Evolutionary conservation across 2,797 vertebrate species (phyloP).

Genomic region (Dipus sagitta): DNA sequence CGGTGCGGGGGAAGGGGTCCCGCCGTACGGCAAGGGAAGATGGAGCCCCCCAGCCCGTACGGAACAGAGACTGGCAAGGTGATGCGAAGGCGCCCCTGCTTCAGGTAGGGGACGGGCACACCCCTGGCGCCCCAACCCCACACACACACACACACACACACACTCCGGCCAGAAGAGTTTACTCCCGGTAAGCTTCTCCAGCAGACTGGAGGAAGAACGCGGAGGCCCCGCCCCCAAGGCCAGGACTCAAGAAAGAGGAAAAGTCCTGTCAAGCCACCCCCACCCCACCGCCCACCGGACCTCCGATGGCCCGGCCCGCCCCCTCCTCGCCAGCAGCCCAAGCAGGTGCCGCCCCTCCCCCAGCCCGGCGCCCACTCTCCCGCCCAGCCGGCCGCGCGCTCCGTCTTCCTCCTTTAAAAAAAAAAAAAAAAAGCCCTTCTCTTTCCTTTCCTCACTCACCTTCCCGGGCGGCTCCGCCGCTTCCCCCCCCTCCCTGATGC

Average conservation of each 20-base stretch:
- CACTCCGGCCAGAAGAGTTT: constrained; percentile 69
- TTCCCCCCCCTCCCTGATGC: constrained; percentile 56
- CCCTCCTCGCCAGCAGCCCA: constrained; percentile 80
- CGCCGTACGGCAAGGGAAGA: constrained; percentile 37
- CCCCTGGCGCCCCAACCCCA: neutral
- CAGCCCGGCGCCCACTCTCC: constrained; percentile 81
- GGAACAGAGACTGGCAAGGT: neutral
- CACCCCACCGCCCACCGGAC: constrained; percentile 30
- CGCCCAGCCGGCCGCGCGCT: constrained; percentile 72
- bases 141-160: too few species aligned
- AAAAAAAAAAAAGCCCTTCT: neutral
- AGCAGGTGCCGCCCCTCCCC: constrained; percentile 85
- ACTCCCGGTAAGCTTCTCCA: constrained; percentile 59
- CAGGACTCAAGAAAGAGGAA: neutral
- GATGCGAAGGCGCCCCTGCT: neutral
- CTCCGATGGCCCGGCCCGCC: constrained; percentile 50
- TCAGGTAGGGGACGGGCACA: constrained; percentile 11
- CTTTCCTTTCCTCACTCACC: constrained; percentile 74
- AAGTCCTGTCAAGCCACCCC: constrained; percentile 51
- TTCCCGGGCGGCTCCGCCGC: constrained; percentile 75
- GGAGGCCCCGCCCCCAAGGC: constrained; percentile 74
- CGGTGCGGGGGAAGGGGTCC: constrained; percentile 6
- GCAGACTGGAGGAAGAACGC: neutral
- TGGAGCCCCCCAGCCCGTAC: constrained; percentile 51
- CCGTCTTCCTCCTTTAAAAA: constrained; percentile 31